Evolutionary conservation across 2,797 vertebrate genomes (phyloP), one percentile per base, ranked within the genome.

Genomic region (Etheostoma nigrum): DNA sequence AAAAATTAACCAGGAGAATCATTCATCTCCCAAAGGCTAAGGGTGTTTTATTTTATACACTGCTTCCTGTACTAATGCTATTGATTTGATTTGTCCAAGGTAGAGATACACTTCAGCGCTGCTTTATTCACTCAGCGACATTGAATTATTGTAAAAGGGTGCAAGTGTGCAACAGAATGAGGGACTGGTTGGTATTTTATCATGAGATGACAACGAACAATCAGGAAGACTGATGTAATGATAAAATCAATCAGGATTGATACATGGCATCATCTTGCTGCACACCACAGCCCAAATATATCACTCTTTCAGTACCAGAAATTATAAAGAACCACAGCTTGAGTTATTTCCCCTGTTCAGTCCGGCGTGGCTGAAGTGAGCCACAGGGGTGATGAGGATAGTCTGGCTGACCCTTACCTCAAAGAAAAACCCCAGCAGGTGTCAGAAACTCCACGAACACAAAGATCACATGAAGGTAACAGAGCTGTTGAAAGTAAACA

Each of bases 401-500:
- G 76, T 74, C 78, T 86, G 82, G 86, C 86, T 89, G 81, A 87
- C 77, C 85, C 69, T 77, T 72, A 77, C 49, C 51, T 82, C 77
- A 73, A 68, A 82, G 71, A 83, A 87, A 90, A 52, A 40, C 67
- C 74, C 66, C 45, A 12, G 58, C 79, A 91, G 88, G 89, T 92
- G 88, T 90, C 91, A 92, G 80, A 71, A 85, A 62, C 71, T 78
- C 55, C 72, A 52, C 30, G 59, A 87, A 85, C 57, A 63, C 53
- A 79, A 57, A 79, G 61, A 86, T 88, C 78, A 78, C 68, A 89
- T 78, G 42, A 81, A 87, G 67, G 36, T 40, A 86, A 72, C 16
- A 27, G 74, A 83, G 67, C 76, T 84, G 91, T 74, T 87, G 82
- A 90, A 93, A 83, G 82, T 90, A 89, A 93, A 94, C 87, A 89